Evolutionary conservation across 1,140 invertebrate species (phyloP).

Genomic region (Achatina immaculata): DNA sequence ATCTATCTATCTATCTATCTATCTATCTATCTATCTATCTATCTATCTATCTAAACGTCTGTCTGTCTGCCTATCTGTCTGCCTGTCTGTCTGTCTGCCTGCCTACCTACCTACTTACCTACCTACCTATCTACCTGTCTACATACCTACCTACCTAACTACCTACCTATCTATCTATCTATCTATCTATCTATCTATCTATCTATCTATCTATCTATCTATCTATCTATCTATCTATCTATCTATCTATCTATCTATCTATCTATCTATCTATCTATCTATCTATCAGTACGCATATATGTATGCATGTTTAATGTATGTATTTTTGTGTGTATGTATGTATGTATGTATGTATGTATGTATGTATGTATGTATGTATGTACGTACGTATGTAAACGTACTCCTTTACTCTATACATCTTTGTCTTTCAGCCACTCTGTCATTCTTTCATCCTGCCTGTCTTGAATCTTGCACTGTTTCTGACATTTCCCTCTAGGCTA

Average conservation of each 20-base stretch:
- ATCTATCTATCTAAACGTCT: too few relatives aligned
- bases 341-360: not conserved
- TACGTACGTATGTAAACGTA: not conserved
- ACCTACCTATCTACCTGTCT: not conserved
- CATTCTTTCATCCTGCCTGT: not conserved
- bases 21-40: not conserved
- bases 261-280: too few relatives aligned
- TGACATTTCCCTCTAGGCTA: too few relatives aligned
- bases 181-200: not conserved
- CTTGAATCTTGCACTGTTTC: not conserved
- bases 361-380: too few relatives aligned
- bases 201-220: not conserved
- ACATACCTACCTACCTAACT: not conserved
- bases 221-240: too few relatives aligned
- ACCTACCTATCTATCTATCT: not conserved
- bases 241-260: too few relatives aligned
- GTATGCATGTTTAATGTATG: too few relatives aligned
- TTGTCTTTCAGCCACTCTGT: not conserved
- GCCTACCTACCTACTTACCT: not conserved
- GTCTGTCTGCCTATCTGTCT: too few relatives aligned
- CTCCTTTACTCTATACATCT: not conserved
- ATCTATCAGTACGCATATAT: too few relatives aligned
- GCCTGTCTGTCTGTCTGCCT: too few relatives aligned
- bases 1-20: not conserved
- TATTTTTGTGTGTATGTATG: too few relatives aligned